Conservation (phyloP, 2,888 invertebrate species). For the Xestobium rufovillosum region DNA sequence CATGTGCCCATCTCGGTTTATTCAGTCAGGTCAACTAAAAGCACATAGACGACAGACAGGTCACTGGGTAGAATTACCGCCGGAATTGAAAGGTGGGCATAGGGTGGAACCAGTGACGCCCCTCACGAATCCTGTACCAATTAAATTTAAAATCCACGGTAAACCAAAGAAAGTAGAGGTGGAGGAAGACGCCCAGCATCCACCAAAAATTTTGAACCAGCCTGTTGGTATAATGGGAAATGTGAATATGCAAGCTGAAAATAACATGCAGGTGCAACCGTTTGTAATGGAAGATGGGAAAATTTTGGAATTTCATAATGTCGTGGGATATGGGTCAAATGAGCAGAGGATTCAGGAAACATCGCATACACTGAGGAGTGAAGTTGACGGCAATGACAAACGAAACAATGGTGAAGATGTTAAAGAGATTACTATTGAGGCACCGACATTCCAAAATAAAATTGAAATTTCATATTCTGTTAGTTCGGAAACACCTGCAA, state of each 20-base stretch:
- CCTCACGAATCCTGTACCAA: conserved; percentile 37
- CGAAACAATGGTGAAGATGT: too few species aligned
- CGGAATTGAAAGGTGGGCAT: conserved; percentile 42
- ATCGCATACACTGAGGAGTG: too few species aligned
- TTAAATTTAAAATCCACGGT: conserved; percentile 39
- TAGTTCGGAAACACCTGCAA: too few species aligned
- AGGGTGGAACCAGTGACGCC: conserved; percentile 42
- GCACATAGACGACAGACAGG: conserved; percentile 56
- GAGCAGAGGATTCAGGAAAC: too few species aligned
- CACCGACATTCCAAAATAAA: too few species aligned
- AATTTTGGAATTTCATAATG: conserved; percentile 31
- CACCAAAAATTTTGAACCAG: conserved; percentile 20
- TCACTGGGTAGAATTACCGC: conserved; percentile 47
- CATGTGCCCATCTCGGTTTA: conserved; percentile 60
- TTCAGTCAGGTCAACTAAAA: conserved; percentile 55
- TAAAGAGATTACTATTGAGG: too few species aligned
- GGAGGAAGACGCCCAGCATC: conserved; percentile 10
- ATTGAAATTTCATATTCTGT: too few species aligned
- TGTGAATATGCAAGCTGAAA: conserved; percentile 26
- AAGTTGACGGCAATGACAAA: too few species aligned
- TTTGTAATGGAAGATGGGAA: conserved; percentile 33
- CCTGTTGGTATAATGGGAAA: conserved; percentile 33
- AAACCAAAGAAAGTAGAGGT: conserved; percentile 20
- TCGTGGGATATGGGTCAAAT: too few species aligned
- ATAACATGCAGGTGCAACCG: conserved; percentile 26